These are phyloP conservation scores for Pelodiscus sinensis DNA, from an alignment of 2,113 vertebrate genomes.

Conservation along the genomic window DNA sequence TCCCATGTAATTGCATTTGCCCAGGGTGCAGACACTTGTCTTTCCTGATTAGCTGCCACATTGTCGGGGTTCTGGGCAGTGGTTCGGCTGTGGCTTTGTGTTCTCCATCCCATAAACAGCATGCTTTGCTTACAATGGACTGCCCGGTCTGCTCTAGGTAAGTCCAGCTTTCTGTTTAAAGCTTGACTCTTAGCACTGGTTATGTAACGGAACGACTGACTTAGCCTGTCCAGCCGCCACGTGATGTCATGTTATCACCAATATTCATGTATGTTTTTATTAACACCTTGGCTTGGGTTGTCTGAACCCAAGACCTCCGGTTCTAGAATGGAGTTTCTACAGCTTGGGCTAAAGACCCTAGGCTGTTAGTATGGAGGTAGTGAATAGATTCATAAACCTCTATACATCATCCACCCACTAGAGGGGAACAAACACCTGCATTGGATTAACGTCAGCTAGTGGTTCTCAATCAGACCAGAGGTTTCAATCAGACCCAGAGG, in stretches of 20 bases:
- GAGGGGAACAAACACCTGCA: fast-evolving
- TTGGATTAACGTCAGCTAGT: background rate
- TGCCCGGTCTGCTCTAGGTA: background rate
- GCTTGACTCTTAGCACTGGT: background rate
- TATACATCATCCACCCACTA: background rate
- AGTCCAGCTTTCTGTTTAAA: background rate
- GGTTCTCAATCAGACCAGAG: too few species aligned
- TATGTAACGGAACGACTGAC: background rate
- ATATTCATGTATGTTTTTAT: background rate
- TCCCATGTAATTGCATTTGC: fast-evolving
- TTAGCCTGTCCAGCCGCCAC: constrained; percentile 4
- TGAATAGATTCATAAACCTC: background rate
- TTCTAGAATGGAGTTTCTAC: background rate
- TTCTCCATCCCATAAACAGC: background rate
- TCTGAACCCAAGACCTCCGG: background rate
- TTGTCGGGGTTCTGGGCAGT: background rate
- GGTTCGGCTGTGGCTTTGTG: background rate
- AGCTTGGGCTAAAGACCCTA: background rate
- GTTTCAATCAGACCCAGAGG: too few species aligned
- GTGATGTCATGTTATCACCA: background rate
- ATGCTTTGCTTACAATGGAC: background rate
- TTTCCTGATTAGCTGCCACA: background rate
- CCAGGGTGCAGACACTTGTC: background rate
- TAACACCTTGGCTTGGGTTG: background rate
- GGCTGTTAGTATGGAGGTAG: fast-evolving